Base-by-base conservation (phyloP, 2,888 invertebrate species). In the Epinotia ramella region DNA sequence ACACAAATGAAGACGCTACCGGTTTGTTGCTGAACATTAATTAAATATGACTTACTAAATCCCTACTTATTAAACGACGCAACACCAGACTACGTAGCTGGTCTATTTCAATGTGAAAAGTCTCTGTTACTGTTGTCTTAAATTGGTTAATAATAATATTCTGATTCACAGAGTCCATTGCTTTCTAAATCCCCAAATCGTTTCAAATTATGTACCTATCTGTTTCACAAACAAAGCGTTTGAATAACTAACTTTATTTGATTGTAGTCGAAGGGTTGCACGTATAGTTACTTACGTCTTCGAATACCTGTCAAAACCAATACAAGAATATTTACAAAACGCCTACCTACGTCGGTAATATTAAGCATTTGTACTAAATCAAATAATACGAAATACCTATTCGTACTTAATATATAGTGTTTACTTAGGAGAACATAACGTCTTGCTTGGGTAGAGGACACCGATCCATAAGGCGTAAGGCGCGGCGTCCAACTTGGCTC, bases 201-300 rank as follows among this genome's bases (percentile, higher is more conserved):
- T 60, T 65, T 60, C 56, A 49, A 76, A 76, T 62, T 53, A 46
- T 12, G 46, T 71, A 76, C 72, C 67, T 72, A 76, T 76, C 67
- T 73, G 63, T 63, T 77, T 60, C 67, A 68, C 49, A 64, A 75
- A 76, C 76, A 72, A 76, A 72, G 71, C 71, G 60, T 72, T 76
- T 62, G 70, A 62, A 67, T 71, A 65, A 72, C 64, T 71, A 71
- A 75, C 72, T 72, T 72, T 72, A 67, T 76, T 63, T 59, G 16
- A 46, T 64, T 65, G 44, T 65, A 69, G 60, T 57, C 7, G 1
- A 3, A 60, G n/a, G 12, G 46, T 16, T 28, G 7, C 46, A 60
- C 44, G n/a, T 60, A n/a, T 33, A 44, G 49, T 3, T 18, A 60
- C 24, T 28, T 59, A n/a, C n/a, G 16, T 60, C 44, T 28, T 20